Conservation (phyloP, 2,113 vertebrate species). For the Odontophorus gujanensis region DNA sequence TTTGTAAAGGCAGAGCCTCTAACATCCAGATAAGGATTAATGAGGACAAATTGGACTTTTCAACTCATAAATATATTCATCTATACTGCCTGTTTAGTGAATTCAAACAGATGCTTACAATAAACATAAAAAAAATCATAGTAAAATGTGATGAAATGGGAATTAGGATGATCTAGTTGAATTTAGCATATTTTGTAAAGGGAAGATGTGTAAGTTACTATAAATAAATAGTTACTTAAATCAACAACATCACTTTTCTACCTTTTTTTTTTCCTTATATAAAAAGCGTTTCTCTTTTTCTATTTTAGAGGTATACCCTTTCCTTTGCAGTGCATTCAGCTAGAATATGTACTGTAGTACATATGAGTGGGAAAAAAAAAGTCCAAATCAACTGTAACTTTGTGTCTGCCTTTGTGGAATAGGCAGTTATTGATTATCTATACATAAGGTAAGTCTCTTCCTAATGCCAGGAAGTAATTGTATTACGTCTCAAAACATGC, state of each 20-base stretch:
- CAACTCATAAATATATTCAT: not conserved
- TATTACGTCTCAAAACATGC: slow-evolving; percentile 17
- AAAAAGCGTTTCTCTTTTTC: not conserved
- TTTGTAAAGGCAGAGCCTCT: not conserved
- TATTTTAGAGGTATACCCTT: not conserved
- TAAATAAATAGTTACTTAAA: not conserved
- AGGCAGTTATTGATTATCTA: slow-evolving; percentile 55
- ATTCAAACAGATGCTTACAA: not conserved
- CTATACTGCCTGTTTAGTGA: too few species aligned
- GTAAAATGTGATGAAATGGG: not conserved
- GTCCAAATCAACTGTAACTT: not conserved
- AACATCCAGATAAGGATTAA: not conserved
- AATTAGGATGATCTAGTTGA: not conserved
- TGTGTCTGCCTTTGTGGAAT: slow-evolving; percentile 15
- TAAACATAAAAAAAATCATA: not conserved
- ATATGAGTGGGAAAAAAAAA: accelerated
- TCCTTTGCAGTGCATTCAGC: not conserved
- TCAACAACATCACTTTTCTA: not conserved
- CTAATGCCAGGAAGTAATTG: slow-evolving; percentile 43
- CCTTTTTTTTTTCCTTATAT: not conserved
- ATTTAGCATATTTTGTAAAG: not conserved
- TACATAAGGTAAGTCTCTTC: slow-evolving; percentile 25
- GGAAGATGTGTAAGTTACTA: not conserved
- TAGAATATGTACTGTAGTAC: not conserved
- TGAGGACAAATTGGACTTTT: not conserved